Evolutionary conservation across 2,888 invertebrate genomes (phyloP).

Genomic region (Drosophila peninsularis): DNA sequence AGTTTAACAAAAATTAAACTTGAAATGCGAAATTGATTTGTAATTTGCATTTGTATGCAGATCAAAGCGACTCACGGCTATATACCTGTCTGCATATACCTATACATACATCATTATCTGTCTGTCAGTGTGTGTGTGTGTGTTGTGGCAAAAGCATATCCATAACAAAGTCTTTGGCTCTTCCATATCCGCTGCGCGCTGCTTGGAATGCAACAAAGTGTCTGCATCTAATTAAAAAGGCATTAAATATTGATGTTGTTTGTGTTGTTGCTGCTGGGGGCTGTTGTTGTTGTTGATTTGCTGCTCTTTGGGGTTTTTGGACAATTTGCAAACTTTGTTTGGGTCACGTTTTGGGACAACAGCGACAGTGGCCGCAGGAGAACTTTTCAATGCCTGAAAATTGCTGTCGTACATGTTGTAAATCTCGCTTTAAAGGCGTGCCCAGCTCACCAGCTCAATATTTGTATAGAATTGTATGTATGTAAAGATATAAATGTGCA

Average conservation of each 20-base stretch:
- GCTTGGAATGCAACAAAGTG: conserved; percentile 68
- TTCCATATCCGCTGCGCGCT: conserved; percentile 34
- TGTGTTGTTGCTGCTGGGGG: conserved; percentile 21
- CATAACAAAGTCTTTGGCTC: conserved; percentile 16
- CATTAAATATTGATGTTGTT: conserved; percentile 66
- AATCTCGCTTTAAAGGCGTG: conserved; percentile 75
- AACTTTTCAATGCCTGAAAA: conserved; percentile 60
- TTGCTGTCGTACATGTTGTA: conserved; percentile 76
- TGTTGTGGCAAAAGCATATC: conserved; percentile 9
- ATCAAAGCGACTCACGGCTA: conserved; percentile 42
- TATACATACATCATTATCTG: conserved; percentile 1
- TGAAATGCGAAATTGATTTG: conserved; percentile 79
- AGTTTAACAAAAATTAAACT: conserved; percentile 75
- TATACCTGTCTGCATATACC: conserved; percentile 23
- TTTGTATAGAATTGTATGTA: not conserved
- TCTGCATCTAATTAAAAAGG: conserved; percentile 76
- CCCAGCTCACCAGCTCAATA: conserved; percentile 33
- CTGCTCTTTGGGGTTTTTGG: conserved; percentile 54
- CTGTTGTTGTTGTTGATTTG: conserved; percentile 19
- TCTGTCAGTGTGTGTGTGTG: not conserved
- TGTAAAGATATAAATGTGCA: too few species aligned
- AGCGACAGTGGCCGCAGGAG: conserved; percentile 24
- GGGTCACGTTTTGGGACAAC: conserved; percentile 73
- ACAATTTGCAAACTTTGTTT: conserved; percentile 72
- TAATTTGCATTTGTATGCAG: conserved; percentile 71